These are phyloP conservation scores for Scophthalmus maximus DNA, from an alignment of 2,113 vertebrate genomes.

Conservation along the genomic window DNA sequence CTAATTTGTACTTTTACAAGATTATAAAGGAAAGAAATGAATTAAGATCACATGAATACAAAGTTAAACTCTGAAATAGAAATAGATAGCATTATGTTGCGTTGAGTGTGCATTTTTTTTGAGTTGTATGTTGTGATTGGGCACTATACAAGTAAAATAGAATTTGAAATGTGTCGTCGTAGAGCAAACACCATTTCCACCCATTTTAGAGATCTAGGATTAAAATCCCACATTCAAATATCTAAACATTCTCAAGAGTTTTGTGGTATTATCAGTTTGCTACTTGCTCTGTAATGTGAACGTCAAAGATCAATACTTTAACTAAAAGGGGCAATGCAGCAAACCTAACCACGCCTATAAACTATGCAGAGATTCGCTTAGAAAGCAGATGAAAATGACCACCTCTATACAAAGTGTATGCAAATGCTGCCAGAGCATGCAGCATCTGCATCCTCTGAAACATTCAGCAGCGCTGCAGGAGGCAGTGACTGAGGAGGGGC, in stretches of 20 bases:
- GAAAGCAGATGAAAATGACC: not conserved
- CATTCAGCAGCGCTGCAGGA: constrained; percentile 34
- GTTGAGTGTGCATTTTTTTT: not conserved
- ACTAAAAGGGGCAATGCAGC: not conserved
- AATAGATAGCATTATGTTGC: not conserved
- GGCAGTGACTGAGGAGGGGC: constrained; percentile 16
- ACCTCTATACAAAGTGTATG: constrained; percentile 44
- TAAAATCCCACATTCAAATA: not conserved
- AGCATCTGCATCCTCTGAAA: constrained; percentile 26
- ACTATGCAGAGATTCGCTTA: not conserved
- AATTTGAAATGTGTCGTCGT: too few relatives aligned
- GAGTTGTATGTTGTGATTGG: too few relatives aligned
- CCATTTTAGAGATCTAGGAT: too few relatives aligned
- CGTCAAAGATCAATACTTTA: not conserved
- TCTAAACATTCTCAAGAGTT: not conserved
- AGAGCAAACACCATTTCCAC: too few relatives aligned
- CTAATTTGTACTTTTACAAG: not conserved
- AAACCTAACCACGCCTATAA: not conserved
- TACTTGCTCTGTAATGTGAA: not conserved
- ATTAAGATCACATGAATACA: not conserved
- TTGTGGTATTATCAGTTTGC: not conserved
- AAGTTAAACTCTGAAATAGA: too few relatives aligned
- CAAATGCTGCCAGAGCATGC: constrained; percentile 27
- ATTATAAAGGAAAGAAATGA: not conserved
- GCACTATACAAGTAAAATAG: too few relatives aligned